Percentiles rank a stretch among this genome's conserved stretches.
Evolutionary conservation across 2,888 invertebrate species (phyloP).

Genomic region (Anagyrus pseudococci): DNA sequence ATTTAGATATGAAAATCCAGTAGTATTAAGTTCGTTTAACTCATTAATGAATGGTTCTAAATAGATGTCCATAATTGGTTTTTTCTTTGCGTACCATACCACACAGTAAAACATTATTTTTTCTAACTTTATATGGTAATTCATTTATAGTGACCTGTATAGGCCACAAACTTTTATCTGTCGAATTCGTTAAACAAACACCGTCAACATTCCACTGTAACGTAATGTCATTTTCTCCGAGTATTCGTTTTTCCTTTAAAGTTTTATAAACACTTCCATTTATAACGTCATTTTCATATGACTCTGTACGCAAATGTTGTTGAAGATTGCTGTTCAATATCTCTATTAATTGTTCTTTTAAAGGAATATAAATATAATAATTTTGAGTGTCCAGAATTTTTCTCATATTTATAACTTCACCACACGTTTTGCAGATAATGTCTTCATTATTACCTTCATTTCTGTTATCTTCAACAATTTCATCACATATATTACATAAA

Average conservation of each 20-base stretch:
- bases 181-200: background rate
- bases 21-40: background rate
- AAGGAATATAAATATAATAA: conserved; percentile 10
- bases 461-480: background rate
- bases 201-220: conserved; percentile 21
- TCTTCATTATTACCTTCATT: background rate
- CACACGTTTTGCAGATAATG: background rate
- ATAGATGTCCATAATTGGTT: conserved; percentile 7
- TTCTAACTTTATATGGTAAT: conserved; percentile 10
- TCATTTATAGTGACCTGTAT: conserved; percentile 21
- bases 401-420: background rate
- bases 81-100: conserved; percentile 13
- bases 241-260: background rate
- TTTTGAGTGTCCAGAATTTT: background rate
- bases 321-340: conserved; percentile 10
- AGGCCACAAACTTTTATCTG: conserved; percentile 5
- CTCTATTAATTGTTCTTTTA: conserved; percentile 16
- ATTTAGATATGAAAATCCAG: background rate
- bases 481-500: background rate
- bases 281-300: conserved; percentile 8
- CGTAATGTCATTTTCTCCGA: conserved; percentile 6
- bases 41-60: conserved; percentile 18
- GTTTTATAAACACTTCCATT: conserved; percentile 20
- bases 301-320: background rate
- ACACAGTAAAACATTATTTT: conserved; percentile 16